Evolutionary conservation across 2,113 vertebrate genomes (phyloP).

Genomic region (Paraplagusia blochii): DNA sequence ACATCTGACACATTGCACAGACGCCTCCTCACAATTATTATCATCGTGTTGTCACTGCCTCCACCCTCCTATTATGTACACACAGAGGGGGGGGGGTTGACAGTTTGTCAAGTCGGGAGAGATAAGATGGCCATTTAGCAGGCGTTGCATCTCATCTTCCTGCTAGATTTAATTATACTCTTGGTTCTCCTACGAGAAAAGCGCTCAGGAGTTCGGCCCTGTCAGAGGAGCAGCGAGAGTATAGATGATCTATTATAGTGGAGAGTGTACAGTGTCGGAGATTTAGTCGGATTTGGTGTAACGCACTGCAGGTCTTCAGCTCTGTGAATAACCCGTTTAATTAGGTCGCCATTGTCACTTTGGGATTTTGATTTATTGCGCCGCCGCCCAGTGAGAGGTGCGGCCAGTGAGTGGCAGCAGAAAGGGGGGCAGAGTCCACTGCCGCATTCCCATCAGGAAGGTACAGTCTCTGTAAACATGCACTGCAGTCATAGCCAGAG

Average conservation of each 20-base stretch:
- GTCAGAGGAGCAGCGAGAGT: slow-evolving; percentile 38
- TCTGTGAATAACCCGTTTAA: slow-evolving; percentile 20
- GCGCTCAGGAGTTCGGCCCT: slow-evolving; percentile 49
- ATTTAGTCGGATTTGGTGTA: slow-evolving; percentile 10
- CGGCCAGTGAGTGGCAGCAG: background rate
- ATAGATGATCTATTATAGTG: slow-evolving; percentile 32
- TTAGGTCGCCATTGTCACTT: slow-evolving; percentile 13
- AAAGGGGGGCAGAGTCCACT: slow-evolving; percentile 4
- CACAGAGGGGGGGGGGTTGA: slow-evolving; percentile 50
- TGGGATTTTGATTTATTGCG: slow-evolving; percentile 20
- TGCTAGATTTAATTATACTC: slow-evolving; percentile 66
- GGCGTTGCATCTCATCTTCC: slow-evolving; percentile 53
- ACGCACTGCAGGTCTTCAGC: slow-evolving; percentile 3
- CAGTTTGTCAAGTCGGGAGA: slow-evolving; percentile 53
- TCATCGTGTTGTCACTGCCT: slow-evolving; percentile 63
- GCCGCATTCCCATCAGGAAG: slow-evolving; percentile 35
- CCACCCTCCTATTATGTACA: slow-evolving; percentile 54
- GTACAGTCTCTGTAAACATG: slow-evolving; percentile 41
- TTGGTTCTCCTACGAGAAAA: slow-evolving; percentile 45
- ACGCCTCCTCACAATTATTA: slow-evolving; percentile 51
- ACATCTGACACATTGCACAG: slow-evolving; percentile 36
- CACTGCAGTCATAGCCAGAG: slow-evolving; percentile 36
- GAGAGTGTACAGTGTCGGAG: slow-evolving; percentile 14
- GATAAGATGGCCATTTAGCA: slow-evolving; percentile 68
- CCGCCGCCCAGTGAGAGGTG: background rate